Percentiles rank a stretch among this genome's conserved stretches.
Evolutionary conservation across 53 echinoderm and acorn worm species (phyloP).

Genomic region (Patiria pectinifera): DNA sequence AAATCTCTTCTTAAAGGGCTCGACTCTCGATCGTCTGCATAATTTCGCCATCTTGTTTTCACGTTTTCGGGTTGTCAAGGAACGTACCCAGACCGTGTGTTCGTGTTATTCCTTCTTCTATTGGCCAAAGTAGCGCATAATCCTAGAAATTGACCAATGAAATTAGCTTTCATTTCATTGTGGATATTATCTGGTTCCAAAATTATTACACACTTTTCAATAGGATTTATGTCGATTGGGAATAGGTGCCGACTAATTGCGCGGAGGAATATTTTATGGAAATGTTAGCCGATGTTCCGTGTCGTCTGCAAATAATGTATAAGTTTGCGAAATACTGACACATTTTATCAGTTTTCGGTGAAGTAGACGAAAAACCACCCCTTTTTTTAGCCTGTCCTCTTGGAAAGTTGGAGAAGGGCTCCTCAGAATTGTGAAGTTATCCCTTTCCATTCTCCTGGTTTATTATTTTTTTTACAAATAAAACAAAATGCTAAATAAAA

Average conservation of each 20-base stretch:
- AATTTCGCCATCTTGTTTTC: slow-evolving; percentile 55
- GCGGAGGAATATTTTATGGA: background rate
- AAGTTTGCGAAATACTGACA: background rate
- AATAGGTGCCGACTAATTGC: background rate
- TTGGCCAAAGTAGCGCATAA: background rate
- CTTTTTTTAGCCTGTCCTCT: no score
- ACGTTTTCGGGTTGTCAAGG: slow-evolving; percentile 32
- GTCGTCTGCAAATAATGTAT: background rate
- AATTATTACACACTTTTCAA: background rate
- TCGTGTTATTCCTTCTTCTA: background rate
- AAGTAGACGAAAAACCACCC: no score
- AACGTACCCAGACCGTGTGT: background rate
- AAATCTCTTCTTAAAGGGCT: background rate
- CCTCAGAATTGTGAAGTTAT: no score
- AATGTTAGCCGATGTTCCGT: background rate
- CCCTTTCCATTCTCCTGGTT: no score
- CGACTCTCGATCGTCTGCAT: background rate
- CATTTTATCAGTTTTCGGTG: no score
- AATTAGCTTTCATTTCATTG: background rate
- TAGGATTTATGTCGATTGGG: background rate
- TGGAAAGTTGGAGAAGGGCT: no score
- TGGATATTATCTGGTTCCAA: background rate
- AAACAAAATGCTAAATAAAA: no score
- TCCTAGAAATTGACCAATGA: background rate
- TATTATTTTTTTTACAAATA: no score